Evolutionary conservation across 2,797 vertebrate genomes (phyloP), one percentile per base, ranked within the genome.

Genomic region (Salarias fasciatus): DNA sequence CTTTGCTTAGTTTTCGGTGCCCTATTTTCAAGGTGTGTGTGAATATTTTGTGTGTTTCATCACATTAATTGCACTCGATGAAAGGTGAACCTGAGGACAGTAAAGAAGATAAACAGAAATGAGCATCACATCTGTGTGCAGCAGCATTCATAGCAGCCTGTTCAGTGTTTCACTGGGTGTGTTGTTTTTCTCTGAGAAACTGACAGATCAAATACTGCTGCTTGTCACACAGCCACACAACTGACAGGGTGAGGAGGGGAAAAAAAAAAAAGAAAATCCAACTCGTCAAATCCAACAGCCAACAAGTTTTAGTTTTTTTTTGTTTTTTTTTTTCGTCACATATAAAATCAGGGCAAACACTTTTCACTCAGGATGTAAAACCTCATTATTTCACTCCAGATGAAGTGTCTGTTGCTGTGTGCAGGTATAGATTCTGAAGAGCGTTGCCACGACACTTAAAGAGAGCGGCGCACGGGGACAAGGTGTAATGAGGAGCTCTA

Each of bases 401-500:
- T 2, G 11, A n/a, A 18, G 11, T 28, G 5, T 31, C 31, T 3
- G n/a, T 2, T 47, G 24, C 45, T 18, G 11, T 3, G 35, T 9
- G 9, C 6, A 35, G 6, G 36, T 13, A 10, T 41, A 11, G 5
- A 8, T 2, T 11, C 12, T 53, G 6, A 48, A 6, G 5, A 29
- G 5, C 14, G 0, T 50, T 6, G 6, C 8, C 6, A 11, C 11
- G 13, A 42, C 12, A 18, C 14, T 5, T 6, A 11, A 15, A 13
- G 13, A 43, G 6, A 6, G 11, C 6, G 15, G 11, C 10, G 29
- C 12, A 15, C 13, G 56, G 12, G 14, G 58, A 15, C 12, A 29
- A 10, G 5, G 6, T 6, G 29, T 49, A 63, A 59, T 35, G 37
- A 44, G 49, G 48, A 36, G 12, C 6, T 49, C 36, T 64, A 8